Evolutionary conservation across 2,888 invertebrate genomes (phyloP).

Genomic region (Himalopsyche japonica): DNA sequence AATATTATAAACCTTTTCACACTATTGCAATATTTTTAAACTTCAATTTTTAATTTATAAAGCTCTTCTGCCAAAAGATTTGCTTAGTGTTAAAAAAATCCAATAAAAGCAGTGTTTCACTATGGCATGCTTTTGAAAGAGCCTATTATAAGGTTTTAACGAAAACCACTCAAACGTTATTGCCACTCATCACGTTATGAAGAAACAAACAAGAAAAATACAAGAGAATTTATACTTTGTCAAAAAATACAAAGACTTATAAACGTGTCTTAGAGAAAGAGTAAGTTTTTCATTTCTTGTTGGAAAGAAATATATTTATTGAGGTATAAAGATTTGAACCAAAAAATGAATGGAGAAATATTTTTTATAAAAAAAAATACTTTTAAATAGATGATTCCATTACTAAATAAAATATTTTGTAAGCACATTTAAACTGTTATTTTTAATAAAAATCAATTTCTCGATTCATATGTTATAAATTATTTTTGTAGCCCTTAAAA

Average conservation of each 20-base stretch:
- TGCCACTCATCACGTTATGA: background rate
- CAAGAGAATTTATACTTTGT: background rate
- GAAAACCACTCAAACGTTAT: background rate
- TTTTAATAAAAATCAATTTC: too few relatives aligned
- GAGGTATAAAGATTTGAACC: background rate
- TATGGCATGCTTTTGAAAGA: background rate
- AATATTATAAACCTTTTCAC: too few relatives aligned
- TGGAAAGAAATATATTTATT: background rate
- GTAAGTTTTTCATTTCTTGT: background rate
- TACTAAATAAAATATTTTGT: too few relatives aligned
- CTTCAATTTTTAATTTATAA: background rate
- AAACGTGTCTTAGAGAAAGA: background rate
- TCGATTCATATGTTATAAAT: too few relatives aligned
- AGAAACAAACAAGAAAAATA: conserved; percentile 1
- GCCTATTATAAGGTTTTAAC: background rate
- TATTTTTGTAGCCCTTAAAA: too few relatives aligned
- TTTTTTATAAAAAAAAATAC: too few relatives aligned
- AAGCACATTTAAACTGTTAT: too few relatives aligned
- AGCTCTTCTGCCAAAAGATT: background rate
- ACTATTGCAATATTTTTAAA: too few relatives aligned
- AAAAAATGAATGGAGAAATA: too few relatives aligned
- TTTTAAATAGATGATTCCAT: too few relatives aligned
- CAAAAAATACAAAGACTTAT: background rate
- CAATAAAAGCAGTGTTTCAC: background rate
- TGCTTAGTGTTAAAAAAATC: background rate